phyloP scores from a whole-genome alignment of 2,797 vertebrate genomes.

The Pampus argenteus region DNA sequence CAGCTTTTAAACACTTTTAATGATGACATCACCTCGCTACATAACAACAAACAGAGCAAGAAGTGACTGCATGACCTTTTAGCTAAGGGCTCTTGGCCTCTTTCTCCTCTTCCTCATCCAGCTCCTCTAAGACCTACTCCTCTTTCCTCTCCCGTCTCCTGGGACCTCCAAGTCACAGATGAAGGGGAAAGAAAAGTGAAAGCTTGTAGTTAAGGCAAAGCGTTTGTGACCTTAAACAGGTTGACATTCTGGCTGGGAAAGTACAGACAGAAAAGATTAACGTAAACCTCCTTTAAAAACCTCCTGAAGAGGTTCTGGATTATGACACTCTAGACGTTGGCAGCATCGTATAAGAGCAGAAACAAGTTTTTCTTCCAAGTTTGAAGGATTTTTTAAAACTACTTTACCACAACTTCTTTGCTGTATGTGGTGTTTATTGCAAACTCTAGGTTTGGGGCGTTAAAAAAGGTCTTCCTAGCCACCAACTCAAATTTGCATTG shows the following conservation, averaged over 20 bases:
- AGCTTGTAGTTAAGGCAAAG: conserved; percentile 18
- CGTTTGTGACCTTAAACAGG: conserved; percentile 21
- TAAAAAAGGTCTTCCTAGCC: background rate
- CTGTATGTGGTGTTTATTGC: background rate
- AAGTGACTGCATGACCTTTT: conserved; percentile 51
- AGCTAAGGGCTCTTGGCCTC: conserved; percentile 44
- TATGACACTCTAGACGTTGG: conserved; percentile 1
- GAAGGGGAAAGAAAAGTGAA: conserved; percentile 17
- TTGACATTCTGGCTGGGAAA: conserved; percentile 21
- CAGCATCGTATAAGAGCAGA: background rate
- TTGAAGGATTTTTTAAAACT: background rate
- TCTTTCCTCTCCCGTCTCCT: conserved; percentile 32
- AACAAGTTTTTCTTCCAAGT: background rate
- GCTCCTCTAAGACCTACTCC: conserved; percentile 37
- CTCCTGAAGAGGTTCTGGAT: background rate
- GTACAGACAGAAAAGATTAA: conserved; percentile 14
- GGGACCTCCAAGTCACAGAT: conserved; percentile 35
- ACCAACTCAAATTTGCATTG: background rate
- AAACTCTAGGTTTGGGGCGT: background rate
- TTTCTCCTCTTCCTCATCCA: conserved; percentile 29
- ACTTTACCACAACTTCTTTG: background rate
- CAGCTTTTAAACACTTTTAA: conserved; percentile 37
- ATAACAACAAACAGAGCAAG: conserved; percentile 68
- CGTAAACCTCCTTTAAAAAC: conserved; percentile 2
- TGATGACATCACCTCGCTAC: conserved; percentile 71